Evolutionary conservation across 2,888 invertebrate genomes (phyloP).

Genomic region (Cheilosia vernalis): DNA sequence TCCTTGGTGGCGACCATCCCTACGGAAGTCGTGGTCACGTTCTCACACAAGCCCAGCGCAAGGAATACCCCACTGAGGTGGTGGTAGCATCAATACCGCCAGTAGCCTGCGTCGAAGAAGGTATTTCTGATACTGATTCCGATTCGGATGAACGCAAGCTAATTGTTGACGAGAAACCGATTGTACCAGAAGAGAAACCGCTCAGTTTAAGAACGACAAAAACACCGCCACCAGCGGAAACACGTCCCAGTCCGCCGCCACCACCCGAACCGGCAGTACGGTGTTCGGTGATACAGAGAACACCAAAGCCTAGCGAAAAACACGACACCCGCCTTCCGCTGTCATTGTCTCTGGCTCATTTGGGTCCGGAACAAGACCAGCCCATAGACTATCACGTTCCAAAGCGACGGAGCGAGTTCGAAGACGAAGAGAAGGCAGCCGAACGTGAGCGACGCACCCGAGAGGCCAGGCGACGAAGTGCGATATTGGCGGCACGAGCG

Average conservation of each 20-base stretch:
- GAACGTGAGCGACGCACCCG: slow-evolving; percentile 87
- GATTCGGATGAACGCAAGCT: slow-evolving; percentile 85
- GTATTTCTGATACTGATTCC: slow-evolving; percentile 77
- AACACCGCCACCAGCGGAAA: slow-evolving; percentile 84
- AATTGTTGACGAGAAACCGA: slow-evolving; percentile 87
- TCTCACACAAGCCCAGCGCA: slow-evolving; percentile 91
- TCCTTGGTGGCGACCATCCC: slow-evolving; percentile 91
- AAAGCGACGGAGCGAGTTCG: slow-evolving; percentile 87
- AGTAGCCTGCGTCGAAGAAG: slow-evolving; percentile 74
- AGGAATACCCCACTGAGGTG: slow-evolving; percentile 86
- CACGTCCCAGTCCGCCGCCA: slow-evolving; percentile 85
- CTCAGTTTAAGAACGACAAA: slow-evolving; percentile 85
- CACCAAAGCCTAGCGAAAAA: slow-evolving; percentile 84
- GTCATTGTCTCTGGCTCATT: slow-evolving; percentile 83
- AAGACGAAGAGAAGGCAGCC: slow-evolving; percentile 80
- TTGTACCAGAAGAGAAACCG: slow-evolving; percentile 86
- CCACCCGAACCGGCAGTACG: slow-evolving; percentile 88
- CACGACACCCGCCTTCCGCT: slow-evolving; percentile 84
- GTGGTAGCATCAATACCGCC: slow-evolving; percentile 69
- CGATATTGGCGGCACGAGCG: slow-evolving; percentile 85
- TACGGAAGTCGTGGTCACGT: slow-evolving; percentile 92
- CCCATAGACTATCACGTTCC: slow-evolving; percentile 95
- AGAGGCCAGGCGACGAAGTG: slow-evolving; percentile 88
- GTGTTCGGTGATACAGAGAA: slow-evolving; percentile 93
- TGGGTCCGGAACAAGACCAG: slow-evolving; percentile 91